Base-by-base conservation (phyloP, 2,797 vertebrate species). In the Nannoperca australis region DNA sequence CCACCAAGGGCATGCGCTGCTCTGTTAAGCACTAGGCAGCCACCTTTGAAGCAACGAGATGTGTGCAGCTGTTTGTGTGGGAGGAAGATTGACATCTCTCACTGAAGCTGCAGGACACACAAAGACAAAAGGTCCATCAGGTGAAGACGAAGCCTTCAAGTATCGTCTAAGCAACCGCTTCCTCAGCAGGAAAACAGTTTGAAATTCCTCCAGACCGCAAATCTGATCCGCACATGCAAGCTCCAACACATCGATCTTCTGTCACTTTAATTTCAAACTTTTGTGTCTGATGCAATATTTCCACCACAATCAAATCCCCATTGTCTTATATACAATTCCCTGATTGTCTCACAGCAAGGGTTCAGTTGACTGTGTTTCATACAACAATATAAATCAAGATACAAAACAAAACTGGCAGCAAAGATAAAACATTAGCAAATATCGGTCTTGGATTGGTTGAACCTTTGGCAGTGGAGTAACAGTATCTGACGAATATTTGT, bases 1-100 rank as follows among this genome's bases (percentile, higher is more conserved):
- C 54, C 88, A 76, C 89, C 88, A 79, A 93, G 91, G 90, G 91
- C 91, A 89, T 7, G 75, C 13, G 44, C 88, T 58, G 89, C 89
- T 90, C 90, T 81, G 86, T 79, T 86, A 77, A 87, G 79, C 91
- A 88, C 77, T 82, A 65, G 78, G 61, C 83, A 80, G 73, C 83
- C 79, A 81, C 87, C 86, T 93, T 64, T 82, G 84, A 88, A 81
- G 85, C 85, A 32, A n/a, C 3, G 78, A 84, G 72, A 66, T 76
- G 79, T 34, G 78, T 47, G 83, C 32, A 53, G 38, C 63, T 70
- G 78, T 77, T 62, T 76, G 85, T 76, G 79, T 54, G 66, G 7
- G 66, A 8, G 38, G 56, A 73, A 88, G 85, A 92, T 34, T 86
- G 80, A 90, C 90, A 71, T 58, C 71, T 78, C 66, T 75, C 63